Percentiles rank a stretch among this genome's conserved stretches.
These are phyloP conservation scores for Telmatherina bonti DNA, from an alignment of 2,797 vertebrate species.

Conservation along the genomic window DNA sequence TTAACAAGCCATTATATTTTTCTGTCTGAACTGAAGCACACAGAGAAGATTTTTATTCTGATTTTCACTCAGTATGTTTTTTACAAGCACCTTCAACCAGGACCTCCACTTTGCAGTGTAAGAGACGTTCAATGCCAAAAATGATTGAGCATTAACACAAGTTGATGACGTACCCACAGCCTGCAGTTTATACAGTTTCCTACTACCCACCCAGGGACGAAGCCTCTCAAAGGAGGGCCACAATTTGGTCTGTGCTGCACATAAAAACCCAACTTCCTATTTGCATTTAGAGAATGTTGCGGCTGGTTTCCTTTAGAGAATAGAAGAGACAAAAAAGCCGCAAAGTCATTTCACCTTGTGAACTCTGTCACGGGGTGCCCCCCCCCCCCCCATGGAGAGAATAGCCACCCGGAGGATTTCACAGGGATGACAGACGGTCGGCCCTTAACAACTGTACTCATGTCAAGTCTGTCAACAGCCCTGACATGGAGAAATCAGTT, in stretches of 20 bases:
- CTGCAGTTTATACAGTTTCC: slow-evolving; percentile 43
- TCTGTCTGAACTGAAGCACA: neutral
- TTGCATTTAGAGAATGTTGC: slow-evolving; percentile 72
- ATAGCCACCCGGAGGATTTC: slow-evolving; percentile 38
- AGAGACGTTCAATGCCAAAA: slow-evolving; percentile 36
- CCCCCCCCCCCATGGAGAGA: slow-evolving; percentile 5
- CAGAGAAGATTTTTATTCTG: neutral
- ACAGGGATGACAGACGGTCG: slow-evolving; percentile 27
- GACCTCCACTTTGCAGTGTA: slow-evolving; percentile 30
- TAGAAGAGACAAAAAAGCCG: slow-evolving; percentile 37
- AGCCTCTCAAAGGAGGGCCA: slow-evolving; percentile 27
- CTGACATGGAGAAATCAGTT: slow-evolving; percentile 54
- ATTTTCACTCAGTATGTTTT: neutral
- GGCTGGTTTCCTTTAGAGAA: slow-evolving; percentile 44
- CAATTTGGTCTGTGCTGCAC: slow-evolving; percentile 40
- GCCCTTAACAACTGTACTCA: slow-evolving; percentile 47
- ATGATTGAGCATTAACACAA: slow-evolving; percentile 49
- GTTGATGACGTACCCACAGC: slow-evolving; percentile 45
- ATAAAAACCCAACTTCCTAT: slow-evolving; percentile 58
- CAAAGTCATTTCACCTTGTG: slow-evolving; percentile 55
- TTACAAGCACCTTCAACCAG: slow-evolving; percentile 30
- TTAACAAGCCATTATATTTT: slow-evolving; percentile 11
- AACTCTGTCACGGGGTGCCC: slow-evolving; percentile 54
- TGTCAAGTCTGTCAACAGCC: slow-evolving; percentile 59
- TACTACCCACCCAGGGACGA: slow-evolving; percentile 9